Percentiles rank a stretch among this genome's conserved stretches.
Evolutionary conservation across 2,113 vertebrate genomes (phyloP).

Genomic region (Odobenus rosmarus): DNA sequence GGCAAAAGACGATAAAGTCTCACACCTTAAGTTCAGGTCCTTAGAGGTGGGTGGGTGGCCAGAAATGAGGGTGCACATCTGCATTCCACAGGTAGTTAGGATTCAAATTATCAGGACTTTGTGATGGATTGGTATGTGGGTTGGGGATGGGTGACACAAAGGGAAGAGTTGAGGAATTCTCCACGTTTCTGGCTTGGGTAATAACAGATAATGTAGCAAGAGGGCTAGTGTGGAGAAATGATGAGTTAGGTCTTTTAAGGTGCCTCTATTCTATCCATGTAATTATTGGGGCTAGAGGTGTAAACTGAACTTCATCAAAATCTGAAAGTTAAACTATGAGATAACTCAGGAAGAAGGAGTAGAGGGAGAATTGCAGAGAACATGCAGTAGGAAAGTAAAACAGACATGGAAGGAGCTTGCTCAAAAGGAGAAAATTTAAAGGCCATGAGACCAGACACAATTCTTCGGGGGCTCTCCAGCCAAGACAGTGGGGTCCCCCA

Average conservation of each 20-base stretch:
- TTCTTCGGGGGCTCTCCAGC: neutral
- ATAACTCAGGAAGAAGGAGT: neutral
- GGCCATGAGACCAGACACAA: neutral
- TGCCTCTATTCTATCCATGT: neutral
- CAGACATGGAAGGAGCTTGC: neutral
- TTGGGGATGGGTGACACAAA: neutral
- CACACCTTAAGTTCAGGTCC: neutral
- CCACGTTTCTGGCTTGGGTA: neutral
- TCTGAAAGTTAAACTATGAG: neutral
- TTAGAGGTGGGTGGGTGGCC: neutral
- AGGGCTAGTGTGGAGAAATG: neutral
- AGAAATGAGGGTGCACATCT: neutral
- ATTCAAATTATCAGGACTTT: neutral
- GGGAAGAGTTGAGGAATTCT: neutral
- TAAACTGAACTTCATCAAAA: neutral
- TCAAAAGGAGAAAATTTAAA: constrained; percentile 1
- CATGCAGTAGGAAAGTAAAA: neutral
- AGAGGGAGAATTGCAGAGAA: neutral
- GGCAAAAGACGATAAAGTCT: neutral
- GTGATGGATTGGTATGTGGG: neutral
- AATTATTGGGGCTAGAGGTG: neutral
- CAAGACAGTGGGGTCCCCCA: neutral
- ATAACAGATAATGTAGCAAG: neutral
- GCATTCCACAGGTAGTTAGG: neutral
- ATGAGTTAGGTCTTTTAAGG: neutral